Evolutionary conservation across 2,113 vertebrate species (phyloP), one percentile per base, ranked within the genome.

Genomic region (Phaetusa simplex): DNA sequence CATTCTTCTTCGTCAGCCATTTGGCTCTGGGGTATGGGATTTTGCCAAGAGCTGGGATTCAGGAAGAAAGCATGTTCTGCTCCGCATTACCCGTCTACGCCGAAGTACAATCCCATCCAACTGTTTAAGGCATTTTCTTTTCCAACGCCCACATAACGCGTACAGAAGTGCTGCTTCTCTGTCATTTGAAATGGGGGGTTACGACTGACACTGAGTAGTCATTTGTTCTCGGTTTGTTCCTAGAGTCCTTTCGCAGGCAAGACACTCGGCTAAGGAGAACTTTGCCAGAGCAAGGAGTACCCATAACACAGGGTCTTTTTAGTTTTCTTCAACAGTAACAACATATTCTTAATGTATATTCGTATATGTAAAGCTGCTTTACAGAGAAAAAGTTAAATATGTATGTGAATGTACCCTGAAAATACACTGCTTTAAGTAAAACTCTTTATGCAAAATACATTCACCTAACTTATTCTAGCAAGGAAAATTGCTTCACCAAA

Each of bases 291-390:
- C 29, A 29, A 85, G 36, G 36, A 66, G 27, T 6, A n/a, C 20
- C 26, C 53, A 2, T 27, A 8, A 36, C 3, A 38, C 22, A 7
- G 36, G 45, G 11, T 30, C 49, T 50, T 29, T 36, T 43, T 58
- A 23, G 58, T 62, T 73, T 62, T 53, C 73, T 66, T 42, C 82
- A 70, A n/a, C 72, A 24, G 55, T 27, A 81, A 73, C 17, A 62
- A 40, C 1, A 14, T 13, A 16, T 32, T 70, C 50, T 36, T 50
- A 30, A 55, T 56, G 55, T 71, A 36, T 53, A 74, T 20, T 78
- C 72, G 29, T 16, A 38, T 12, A 50, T 5, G 20, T 34, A 81
- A 97, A 94, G 95, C 96, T 93, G 96, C 95, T 95, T 93, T 24
- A 64, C 43, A 73, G 27, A 67, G 45, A 58, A 38, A 9, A 55